These are phyloP conservation scores for Scaptomyza tumidula DNA, from an alignment of 2,888 invertebrate genomes.

Conservation along the genomic window DNA sequence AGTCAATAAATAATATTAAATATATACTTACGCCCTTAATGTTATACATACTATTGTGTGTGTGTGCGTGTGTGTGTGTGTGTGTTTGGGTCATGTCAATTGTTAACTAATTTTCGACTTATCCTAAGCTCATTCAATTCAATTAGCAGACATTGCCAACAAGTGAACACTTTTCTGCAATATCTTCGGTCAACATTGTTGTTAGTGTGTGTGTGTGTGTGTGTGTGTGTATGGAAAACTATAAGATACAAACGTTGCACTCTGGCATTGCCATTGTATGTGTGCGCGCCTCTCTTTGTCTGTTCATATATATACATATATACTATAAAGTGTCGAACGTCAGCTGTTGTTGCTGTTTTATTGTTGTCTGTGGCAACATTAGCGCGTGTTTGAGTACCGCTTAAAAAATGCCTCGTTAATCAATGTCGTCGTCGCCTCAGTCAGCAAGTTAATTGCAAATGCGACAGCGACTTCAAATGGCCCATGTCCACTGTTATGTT, in stretches of 20 bases:
- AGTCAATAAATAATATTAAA: constrained; percentile 5
- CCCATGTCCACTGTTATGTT: constrained; percentile 25
- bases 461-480: constrained; percentile 25
- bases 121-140: constrained; percentile 48
- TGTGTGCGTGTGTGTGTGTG: not conserved
- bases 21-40: not conserved
- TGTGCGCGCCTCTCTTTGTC: constrained; percentile 43
- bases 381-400: constrained; percentile 69
- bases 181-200: not conserved
- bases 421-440: constrained; percentile 60
- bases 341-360: constrained; percentile 25
- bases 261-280: constrained; percentile 26
- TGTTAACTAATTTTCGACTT: constrained; percentile 45
- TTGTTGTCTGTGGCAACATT: constrained; percentile 51
- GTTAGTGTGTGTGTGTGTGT: no score
- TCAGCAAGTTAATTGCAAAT: constrained; percentile 45
- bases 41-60: not conserved
- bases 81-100: constrained; percentile 35
- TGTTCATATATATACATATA: not conserved
- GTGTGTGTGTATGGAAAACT: constrained; percentile 22
- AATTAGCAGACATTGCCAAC: constrained; percentile 47
- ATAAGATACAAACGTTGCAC: constrained; percentile 29
- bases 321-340: constrained; percentile 42
- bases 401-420: constrained; percentile 75
- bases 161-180: constrained; percentile 29